Percentiles rank a stretch among this genome's conserved stretches.
Conservation (phyloP, 2,888 invertebrate species). For the Tiphia femorata region DNA sequence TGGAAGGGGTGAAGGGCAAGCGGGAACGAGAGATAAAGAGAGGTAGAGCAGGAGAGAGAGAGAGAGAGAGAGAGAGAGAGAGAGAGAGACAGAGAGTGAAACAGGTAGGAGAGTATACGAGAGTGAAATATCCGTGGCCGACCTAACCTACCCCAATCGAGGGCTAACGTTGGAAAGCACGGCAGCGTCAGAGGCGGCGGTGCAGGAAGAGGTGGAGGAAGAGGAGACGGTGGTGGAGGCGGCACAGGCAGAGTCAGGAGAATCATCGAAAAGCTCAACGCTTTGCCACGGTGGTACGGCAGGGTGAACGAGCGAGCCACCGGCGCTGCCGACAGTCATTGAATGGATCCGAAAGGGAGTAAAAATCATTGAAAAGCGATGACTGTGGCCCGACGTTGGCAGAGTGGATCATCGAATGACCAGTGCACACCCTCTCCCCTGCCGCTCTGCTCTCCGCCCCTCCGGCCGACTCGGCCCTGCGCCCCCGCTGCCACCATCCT, state of each 20-base stretch:
- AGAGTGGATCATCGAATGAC: constrained; percentile 68
- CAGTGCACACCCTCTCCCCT: constrained; percentile 49
- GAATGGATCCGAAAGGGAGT: constrained; percentile 64
- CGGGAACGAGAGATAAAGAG: constrained; percentile 3
- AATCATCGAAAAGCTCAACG: constrained; percentile 55
- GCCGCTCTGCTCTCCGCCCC: constrained; percentile 23
- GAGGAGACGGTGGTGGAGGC: too few species aligned
- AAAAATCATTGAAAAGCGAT: constrained; percentile 68
- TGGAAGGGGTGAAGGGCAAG: neutral
- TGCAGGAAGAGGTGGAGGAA: too few species aligned
- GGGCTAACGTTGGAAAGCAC: constrained; percentile 61
- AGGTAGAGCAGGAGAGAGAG: constrained; percentile 12
- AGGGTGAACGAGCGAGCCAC: constrained; percentile 48
- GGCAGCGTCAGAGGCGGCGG: too few species aligned
- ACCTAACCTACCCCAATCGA: constrained; percentile 64
- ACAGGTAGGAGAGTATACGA: neutral
- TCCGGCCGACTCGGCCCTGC: constrained; percentile 38
- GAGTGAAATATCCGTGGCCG: constrained; percentile 44
- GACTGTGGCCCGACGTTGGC: constrained; percentile 57
- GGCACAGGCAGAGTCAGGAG: constrained; percentile 45
- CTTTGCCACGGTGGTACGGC: constrained; percentile 38
- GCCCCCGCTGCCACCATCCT: too few species aligned
- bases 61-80: constrained; percentile 7
- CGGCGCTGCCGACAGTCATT: constrained; percentile 63
- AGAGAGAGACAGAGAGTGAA: neutral